These are phyloP conservation scores for Sturnira hondurensis DNA, from an alignment of 2,113 vertebrate genomes.

Conservation along the genomic window DNA sequence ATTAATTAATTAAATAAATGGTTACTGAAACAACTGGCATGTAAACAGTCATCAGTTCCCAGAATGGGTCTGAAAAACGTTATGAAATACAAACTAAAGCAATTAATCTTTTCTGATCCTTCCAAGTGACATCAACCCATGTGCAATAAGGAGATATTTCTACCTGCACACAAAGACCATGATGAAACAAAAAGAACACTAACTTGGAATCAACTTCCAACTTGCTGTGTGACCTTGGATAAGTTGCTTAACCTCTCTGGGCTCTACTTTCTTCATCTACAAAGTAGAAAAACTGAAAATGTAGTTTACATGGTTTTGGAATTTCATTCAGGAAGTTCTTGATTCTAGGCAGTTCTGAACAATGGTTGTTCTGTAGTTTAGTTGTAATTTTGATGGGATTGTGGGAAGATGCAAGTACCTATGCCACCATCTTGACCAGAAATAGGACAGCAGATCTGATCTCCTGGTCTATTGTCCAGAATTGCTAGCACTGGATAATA, in stretches of 20 bases:
- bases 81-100: background rate
- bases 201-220: background rate
- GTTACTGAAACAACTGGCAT: background rate
- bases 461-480: background rate
- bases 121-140: constrained; percentile 6
- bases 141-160: background rate
- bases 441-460: background rate
- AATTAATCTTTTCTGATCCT: background rate
- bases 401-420: background rate
- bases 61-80: background rate
- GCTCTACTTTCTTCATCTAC: background rate
- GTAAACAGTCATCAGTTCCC: background rate
- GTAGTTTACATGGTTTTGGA: background rate
- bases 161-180: background rate
- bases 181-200: background rate
- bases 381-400: background rate
- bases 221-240: background rate
- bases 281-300: background rate
- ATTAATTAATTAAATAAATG: background rate
- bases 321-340: background rate
- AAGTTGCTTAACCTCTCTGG: background rate
- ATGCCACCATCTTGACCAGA: background rate
- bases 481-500: background rate
- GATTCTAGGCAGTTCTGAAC: background rate
- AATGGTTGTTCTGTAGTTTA: background rate